These are phyloP conservation scores for Hololepta plana DNA, from an alignment of 2,888 invertebrate genomes.

Conservation along the genomic window DNA sequence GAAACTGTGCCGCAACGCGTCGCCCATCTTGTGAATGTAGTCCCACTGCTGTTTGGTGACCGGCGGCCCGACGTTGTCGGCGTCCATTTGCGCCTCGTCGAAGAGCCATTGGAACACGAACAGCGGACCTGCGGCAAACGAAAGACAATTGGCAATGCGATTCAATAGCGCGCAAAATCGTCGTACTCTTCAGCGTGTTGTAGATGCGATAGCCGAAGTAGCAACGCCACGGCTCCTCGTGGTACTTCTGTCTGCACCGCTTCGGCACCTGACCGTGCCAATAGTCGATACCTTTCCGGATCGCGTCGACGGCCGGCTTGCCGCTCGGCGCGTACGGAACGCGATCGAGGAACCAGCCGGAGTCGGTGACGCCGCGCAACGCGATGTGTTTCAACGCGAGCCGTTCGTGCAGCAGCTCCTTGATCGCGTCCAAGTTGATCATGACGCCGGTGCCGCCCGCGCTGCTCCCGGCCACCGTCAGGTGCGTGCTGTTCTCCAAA, in stretches of 20 bases:
- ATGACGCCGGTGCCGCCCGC: conserved; percentile 91
- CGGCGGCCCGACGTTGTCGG: conserved; percentile 80
- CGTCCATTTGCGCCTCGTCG: conserved; percentile 87
- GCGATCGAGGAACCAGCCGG: conserved; percentile 88
- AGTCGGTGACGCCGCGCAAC: conserved; percentile 77
- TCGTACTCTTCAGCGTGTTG: conserved; percentile 55
- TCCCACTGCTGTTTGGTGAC: conserved; percentile 85
- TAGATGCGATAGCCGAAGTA: conserved; percentile 84
- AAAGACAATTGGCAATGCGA: conserved; percentile 1
- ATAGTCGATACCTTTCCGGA: conserved; percentile 55
- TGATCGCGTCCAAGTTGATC: conserved; percentile 71
- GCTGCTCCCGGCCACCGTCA: conserved; percentile 62
- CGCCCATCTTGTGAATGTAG: conserved; percentile 79
- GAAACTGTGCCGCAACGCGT: conserved; percentile 63
- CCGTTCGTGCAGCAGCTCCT: conserved; percentile 46
- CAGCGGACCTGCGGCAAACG: conserved; percentile 47
- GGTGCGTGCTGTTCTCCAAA: conserved; percentile 50
- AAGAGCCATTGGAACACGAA: conserved; percentile 92
- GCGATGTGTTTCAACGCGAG: conserved; percentile 36
- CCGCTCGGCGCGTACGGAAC: conserved; percentile 49
- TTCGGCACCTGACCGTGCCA: conserved; percentile 70
- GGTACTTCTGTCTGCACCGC: conserved; percentile 49
- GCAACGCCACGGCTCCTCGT: conserved; percentile 71
- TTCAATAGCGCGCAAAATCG: conserved; percentile 1
- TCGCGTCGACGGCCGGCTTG: conserved; percentile 34